Percentiles rank a stretch among this genome's conserved stretches.
phyloP scores from a whole-genome alignment of 92 coral and sea anemone genomes.

The Epizoanthus scotinus region DNA sequence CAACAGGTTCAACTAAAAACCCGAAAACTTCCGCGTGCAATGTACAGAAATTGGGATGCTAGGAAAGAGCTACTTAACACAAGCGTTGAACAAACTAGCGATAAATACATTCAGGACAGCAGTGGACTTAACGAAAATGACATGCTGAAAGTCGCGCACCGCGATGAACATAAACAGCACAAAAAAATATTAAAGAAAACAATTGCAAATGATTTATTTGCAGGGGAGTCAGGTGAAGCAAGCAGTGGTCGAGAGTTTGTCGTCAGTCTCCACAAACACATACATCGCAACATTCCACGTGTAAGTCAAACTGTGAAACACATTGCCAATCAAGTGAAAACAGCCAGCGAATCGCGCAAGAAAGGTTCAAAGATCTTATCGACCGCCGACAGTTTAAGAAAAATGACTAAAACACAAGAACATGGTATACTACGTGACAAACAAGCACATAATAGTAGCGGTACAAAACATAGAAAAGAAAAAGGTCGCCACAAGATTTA shows the following conservation, averaged over 20 bases:
- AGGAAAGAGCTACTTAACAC: background rate
- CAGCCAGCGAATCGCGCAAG: background rate
- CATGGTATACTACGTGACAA: background rate
- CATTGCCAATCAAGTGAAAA: background rate
- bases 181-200: background rate
- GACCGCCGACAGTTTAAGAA: background rate
- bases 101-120: background rate
- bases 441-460: background rate
- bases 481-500: background rate
- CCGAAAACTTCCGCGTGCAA: background rate
- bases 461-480: background rate
- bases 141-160: background rate
- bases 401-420: background rate
- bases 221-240: slow-evolving; percentile 6
- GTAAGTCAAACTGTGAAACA: background rate
- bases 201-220: background rate
- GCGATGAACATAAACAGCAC: background rate
- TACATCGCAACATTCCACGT: background rate
- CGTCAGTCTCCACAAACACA: background rate
- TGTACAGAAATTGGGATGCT: background rate
- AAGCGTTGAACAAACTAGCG: background rate
- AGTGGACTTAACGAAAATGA: background rate
- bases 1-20: background rate
- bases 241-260: background rate
- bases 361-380: background rate